Conservation (phyloP, 2,113 vertebrate species). For the Istiophorus platypterus region DNA sequence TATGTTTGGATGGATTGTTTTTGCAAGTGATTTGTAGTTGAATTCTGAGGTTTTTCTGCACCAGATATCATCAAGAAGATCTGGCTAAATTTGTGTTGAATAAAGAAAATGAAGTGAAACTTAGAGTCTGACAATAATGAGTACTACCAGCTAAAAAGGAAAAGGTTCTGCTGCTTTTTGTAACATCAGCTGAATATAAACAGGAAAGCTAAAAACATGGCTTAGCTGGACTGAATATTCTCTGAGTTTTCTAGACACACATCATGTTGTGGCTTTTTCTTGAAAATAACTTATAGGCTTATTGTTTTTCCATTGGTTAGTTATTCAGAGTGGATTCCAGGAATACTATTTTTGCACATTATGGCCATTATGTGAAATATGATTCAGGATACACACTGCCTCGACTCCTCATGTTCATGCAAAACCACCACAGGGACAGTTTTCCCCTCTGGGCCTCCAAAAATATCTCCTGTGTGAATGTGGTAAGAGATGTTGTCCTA, state of each 20-base stretch:
- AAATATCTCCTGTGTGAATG: conserved; percentile 40
- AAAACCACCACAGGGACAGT: conserved; percentile 42
- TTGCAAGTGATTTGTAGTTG: neutral
- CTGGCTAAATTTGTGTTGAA: conserved; percentile 10
- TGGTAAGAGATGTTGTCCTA: conserved; percentile 28
- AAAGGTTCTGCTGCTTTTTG: neutral
- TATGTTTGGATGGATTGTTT: neutral
- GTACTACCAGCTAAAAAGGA: neutral
- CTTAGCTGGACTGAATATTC: neutral
- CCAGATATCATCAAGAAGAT: neutral
- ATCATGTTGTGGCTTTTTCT: neutral
- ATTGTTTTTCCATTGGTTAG: neutral
- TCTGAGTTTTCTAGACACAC: neutral
- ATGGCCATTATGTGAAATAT: conserved; percentile 50
- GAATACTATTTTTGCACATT: conserved; percentile 32
- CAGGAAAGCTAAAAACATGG: conserved; percentile 13
- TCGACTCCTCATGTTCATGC: conserved; percentile 14
- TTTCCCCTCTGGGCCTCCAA: conserved; percentile 30
- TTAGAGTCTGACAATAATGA: conserved; percentile 14
- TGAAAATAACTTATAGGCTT: neutral
- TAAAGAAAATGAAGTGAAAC: conserved; percentile 4
- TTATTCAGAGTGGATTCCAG: conserved; percentile 23
- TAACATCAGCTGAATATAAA: conserved; percentile 1
- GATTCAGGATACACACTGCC: conserved; percentile 25
- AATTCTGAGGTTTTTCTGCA: neutral